phyloP scores from a whole-genome alignment of 2,113 vertebrate species.

The Catharus minimus region DNA sequence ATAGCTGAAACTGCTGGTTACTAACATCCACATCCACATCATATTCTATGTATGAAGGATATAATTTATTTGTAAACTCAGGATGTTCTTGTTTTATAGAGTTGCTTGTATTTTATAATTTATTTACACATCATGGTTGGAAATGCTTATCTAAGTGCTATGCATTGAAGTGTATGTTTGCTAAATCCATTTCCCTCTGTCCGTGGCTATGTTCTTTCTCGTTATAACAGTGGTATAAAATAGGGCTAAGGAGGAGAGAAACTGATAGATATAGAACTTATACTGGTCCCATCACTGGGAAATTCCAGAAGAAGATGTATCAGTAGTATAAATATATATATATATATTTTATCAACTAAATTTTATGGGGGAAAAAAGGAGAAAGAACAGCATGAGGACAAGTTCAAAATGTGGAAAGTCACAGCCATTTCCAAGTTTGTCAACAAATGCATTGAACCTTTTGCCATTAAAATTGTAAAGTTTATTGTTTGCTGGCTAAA shows the following conservation, averaged over 20 bases:
- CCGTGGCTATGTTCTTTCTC: conserved; percentile 37
- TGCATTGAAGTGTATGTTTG: conserved; percentile 80
- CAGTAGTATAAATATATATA: conserved; percentile 28
- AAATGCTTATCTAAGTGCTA: conserved; percentile 74
- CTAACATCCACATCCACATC: conserved; percentile 43
- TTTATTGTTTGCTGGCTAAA: conserved; percentile 73
- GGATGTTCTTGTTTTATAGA: conserved; percentile 74
- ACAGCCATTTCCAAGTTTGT: conserved; percentile 45
- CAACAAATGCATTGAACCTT: conserved; percentile 59
- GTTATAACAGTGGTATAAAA: conserved; percentile 36
- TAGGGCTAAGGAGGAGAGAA: background rate
- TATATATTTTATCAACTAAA: conserved; percentile 38
- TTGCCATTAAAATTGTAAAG: conserved; percentile 75
- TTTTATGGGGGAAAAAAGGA: background rate
- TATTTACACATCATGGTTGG: conserved; percentile 76
- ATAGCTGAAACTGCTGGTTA: conserved; percentile 70
- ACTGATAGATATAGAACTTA: conserved; percentile 19
- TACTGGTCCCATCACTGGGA: background rate
- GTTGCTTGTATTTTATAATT: conserved; percentile 78
- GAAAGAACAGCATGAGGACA: conserved; percentile 48
- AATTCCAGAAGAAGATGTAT: conserved; percentile 11
- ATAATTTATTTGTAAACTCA: conserved; percentile 83
- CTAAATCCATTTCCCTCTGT: conserved; percentile 73
- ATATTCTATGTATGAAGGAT: conserved; percentile 73
- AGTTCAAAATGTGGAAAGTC: conserved; percentile 44